These are phyloP conservation scores for Phyllopteryx taeniolatus DNA, from an alignment of 2,113 vertebrate species.

Conservation along the genomic window DNA sequence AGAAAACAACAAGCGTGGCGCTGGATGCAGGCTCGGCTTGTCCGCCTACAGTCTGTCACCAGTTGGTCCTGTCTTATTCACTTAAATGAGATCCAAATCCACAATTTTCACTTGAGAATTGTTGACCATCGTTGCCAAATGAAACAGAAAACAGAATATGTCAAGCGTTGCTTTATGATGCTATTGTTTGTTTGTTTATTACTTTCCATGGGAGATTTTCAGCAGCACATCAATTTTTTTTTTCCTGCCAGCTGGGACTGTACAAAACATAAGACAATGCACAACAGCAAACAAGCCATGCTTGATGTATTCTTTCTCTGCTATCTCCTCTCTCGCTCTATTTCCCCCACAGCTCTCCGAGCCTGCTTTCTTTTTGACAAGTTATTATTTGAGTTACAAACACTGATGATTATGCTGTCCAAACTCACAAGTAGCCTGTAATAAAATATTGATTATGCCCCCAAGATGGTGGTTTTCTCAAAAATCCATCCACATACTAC, in stretches of 20 bases:
- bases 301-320: slow-evolving; percentile 39
- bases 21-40: slow-evolving; percentile 42
- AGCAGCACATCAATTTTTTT: slow-evolving; percentile 21
- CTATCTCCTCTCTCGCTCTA: slow-evolving; percentile 24
- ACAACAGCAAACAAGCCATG: slow-evolving; percentile 30
- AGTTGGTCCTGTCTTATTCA: slow-evolving; percentile 44
- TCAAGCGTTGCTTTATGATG: slow-evolving; percentile 38
- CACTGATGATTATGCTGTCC: slow-evolving; percentile 33
- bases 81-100: slow-evolving; percentile 40
- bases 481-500: slow-evolving; percentile 12
- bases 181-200: slow-evolving; percentile 22
- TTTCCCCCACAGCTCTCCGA: slow-evolving; percentile 11
- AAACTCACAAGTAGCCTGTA: slow-evolving; percentile 22
- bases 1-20: slow-evolving; percentile 43
- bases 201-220: slow-evolving; percentile 25
- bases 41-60: slow-evolving; percentile 63
- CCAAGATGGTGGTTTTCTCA: slow-evolving; percentile 12
- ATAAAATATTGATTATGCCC: slow-evolving; percentile 27
- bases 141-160: slow-evolving; percentile 27
- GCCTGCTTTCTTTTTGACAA: slow-evolving; percentile 8
- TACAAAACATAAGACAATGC: slow-evolving; percentile 28
- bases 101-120: slow-evolving; percentile 25
- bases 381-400: slow-evolving; percentile 26
- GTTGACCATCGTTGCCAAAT: slow-evolving; percentile 37
- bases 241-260: slow-evolving; percentile 21